Conservation (phyloP, 2,113 vertebrate species). For the Phainopepla nitens region DNA sequence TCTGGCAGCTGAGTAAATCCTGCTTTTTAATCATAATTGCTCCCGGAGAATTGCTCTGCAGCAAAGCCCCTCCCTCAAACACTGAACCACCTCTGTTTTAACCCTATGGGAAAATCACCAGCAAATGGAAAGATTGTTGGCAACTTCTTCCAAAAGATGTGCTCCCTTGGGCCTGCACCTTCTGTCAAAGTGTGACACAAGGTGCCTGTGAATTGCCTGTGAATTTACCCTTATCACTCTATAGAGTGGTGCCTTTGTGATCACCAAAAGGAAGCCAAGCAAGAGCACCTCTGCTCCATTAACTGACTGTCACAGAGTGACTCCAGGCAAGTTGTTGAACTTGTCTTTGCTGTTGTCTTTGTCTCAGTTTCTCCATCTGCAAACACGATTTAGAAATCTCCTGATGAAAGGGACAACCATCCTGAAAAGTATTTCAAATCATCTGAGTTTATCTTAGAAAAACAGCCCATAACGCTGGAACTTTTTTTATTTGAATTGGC, state of each 20-base stretch:
- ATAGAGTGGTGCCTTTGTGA: background rate
- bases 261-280: background rate
- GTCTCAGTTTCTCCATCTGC: slow-evolving; percentile 35
- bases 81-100: fast-evolving
- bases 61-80: background rate
- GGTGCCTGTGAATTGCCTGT: background rate
- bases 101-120: background rate
- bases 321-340: background rate
- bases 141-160: background rate
- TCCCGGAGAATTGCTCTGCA: background rate
- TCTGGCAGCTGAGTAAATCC: background rate
- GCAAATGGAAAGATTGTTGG: background rate
- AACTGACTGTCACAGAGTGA: background rate
- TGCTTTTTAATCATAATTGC: background rate
- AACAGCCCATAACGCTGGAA: background rate
- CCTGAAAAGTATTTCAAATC: background rate
- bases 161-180: background rate
- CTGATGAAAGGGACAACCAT: background rate
- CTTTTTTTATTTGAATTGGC: slow-evolving; percentile 39
- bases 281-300: background rate
- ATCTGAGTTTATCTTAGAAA: slow-evolving; percentile 16
- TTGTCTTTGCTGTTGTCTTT: slow-evolving; percentile 3
- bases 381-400: slow-evolving; percentile 32
- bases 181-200: background rate
- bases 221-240: background rate